Percentiles rank a stretch among this genome's conserved stretches.
phyloP scores from a whole-genome alignment of 2,797 vertebrate genomes.

The Rhincodon typus region DNA sequence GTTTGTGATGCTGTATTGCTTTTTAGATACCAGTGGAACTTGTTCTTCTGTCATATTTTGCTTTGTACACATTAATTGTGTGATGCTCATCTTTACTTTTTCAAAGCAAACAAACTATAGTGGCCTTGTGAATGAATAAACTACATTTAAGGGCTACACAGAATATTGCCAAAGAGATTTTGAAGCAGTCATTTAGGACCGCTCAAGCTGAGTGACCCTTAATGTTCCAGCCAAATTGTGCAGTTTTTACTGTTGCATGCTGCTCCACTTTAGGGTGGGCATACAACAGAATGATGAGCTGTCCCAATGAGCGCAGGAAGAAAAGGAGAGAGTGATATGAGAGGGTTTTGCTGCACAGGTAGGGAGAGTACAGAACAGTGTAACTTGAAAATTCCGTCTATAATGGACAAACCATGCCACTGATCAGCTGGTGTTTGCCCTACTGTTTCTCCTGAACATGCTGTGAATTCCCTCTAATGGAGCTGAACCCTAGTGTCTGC shows the following conservation, averaged over 20 bases:
- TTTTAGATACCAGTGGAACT: not conserved
- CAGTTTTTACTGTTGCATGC: not conserved
- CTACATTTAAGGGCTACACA: no score
- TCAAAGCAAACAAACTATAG: not conserved
- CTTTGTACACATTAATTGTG: not conserved
- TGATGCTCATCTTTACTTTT: not conserved
- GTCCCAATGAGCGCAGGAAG: not conserved
- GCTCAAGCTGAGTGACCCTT: not conserved
- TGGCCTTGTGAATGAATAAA: not conserved
- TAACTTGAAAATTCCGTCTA: not conserved
- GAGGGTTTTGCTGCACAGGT: not conserved
- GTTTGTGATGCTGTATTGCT: not conserved
- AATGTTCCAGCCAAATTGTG: not conserved
- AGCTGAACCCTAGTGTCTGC: not conserved
- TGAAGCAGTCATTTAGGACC: not conserved
- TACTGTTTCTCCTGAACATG: not conserved
- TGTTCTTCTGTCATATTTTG: not conserved
- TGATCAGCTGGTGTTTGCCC: not conserved
- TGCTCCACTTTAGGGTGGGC: not conserved
- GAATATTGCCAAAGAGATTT: not conserved
- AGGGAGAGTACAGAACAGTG: not conserved
- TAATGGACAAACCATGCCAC: not conserved
- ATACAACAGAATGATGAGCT: not conserved
- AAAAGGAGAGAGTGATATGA: not conserved
- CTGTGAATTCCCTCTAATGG: not conserved